A percentile compares a stretch with the other conserved stretches of the same genome.
phyloP scores from a whole-genome alignment of 2,113 vertebrate species.

The Tragelaphus scriptus region DNA sequence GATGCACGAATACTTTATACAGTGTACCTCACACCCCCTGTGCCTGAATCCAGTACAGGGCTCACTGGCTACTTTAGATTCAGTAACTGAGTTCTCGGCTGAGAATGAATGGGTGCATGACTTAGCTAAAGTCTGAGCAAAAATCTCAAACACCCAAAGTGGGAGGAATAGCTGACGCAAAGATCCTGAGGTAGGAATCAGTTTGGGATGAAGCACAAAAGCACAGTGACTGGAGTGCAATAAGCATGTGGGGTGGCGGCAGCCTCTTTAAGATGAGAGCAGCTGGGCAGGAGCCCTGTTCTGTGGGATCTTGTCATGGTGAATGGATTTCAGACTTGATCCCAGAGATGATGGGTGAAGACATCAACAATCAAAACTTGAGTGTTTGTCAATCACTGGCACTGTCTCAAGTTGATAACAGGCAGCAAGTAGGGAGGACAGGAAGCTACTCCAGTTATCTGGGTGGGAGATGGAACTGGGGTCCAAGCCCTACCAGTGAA shows the following conservation, averaged over 20 bases:
- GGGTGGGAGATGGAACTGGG: background rate
- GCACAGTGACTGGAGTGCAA: background rate
- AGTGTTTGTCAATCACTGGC: background rate
- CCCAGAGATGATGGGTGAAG: background rate
- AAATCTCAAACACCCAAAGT: background rate
- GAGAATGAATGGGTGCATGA: background rate
- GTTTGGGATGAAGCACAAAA: background rate
- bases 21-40: background rate
- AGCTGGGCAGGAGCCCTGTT: background rate
- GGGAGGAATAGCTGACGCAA: background rate
- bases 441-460: background rate
- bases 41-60: background rate
- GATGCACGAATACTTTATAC: too few relatives aligned
- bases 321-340: background rate
- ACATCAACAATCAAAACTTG: background rate
- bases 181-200: background rate
- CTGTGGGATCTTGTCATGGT: background rate
- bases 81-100: too few relatives aligned
- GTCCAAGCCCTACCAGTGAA: fast-evolving
- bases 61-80: background rate
- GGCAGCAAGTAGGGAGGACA: background rate
- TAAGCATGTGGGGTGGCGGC: fast-evolving
- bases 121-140: background rate
- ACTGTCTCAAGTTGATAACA: background rate
- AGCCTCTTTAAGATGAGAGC: fast-evolving